Conservation (phyloP, 1,140 invertebrate genomes). For the Spodoptera frugiperda region DNA sequence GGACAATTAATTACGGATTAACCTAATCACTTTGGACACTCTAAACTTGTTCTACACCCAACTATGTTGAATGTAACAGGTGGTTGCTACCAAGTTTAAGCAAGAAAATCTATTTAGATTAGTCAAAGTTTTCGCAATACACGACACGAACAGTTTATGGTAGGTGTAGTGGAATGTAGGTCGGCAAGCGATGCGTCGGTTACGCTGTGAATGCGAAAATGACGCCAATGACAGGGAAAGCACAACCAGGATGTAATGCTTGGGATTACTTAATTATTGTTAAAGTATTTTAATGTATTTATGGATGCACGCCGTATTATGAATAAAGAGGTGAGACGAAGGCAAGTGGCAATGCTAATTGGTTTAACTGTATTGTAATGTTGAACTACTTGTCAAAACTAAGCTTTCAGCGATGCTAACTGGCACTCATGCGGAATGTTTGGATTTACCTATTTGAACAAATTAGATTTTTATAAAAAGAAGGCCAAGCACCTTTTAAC, state of each 20-base stretch:
- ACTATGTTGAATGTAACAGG: background rate
- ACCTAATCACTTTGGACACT: background rate
- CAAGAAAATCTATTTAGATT: conserved; percentile 27
- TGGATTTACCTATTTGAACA: too few relatives aligned
- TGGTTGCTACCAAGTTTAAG: conserved; percentile 2
- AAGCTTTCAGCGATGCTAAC: too few relatives aligned
- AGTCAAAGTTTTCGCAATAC: conserved; percentile 45
- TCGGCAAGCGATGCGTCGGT: conserved; percentile 36
- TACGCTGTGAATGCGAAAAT: conserved; percentile 48
- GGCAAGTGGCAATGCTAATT: conserved; percentile 24
- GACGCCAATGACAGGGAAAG: conserved; percentile 54
- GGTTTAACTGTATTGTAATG: conserved; percentile 13
- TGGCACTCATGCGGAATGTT: too few relatives aligned
- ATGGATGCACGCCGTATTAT: conserved; percentile 10
- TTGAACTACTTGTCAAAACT: background rate
- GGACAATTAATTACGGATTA: background rate
- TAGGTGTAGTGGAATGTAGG: conserved; percentile 52
- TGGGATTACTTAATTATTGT: conserved; percentile 42
- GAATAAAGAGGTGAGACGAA: conserved; percentile 24
- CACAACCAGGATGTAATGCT: conserved; percentile 45
- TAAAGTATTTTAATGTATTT: conserved; percentile 24
- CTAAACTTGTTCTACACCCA: background rate
- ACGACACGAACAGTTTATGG: conserved; percentile 41
- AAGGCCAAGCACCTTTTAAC: too few relatives aligned
- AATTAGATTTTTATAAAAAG: too few relatives aligned